Evolutionary conservation across 1,140 invertebrate genomes (phyloP), one percentile per base, ranked within the genome.

Genomic region (Pollicipes pollicipes): DNA sequence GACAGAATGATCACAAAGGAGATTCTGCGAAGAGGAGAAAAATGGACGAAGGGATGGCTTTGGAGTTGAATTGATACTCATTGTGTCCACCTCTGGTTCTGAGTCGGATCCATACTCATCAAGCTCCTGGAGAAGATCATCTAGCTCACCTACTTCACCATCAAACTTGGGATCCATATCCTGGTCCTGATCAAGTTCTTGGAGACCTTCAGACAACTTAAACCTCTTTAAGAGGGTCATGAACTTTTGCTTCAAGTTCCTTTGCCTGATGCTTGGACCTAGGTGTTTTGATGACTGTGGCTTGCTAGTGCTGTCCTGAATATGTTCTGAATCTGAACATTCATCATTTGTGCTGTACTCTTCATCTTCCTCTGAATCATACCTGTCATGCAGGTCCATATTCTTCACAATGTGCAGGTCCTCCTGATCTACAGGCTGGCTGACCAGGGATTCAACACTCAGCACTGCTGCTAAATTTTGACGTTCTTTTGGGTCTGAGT

Each of bases 191-290:
- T 88, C 86, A 78, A 89, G 79, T 45, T 77, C 79, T 70, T 80
- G 80, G 37, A 82, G 76, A 77, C 91, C 90, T 78, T 97, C 95
- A 68, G 92, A 91, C 70, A 93, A 88, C 77, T 93, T 89, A 82
- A 98, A 98, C 74, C 90, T 87, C 78, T 91, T 91, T 74, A 98
- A 80, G 71, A 98, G 81, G 30, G 94, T 91, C 69, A 97, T 92
- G 78, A 99, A 96, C 81, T 95, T 94, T 80, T 98, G 94, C 79
- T 98, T 98, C 73, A 98, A 83, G 82, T 98, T 98, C 78, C 94
- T 86, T 87, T 95, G 91, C 83, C 90, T 84, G 37, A 73, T 30
- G n/a, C 28, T 27, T 8, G 27, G 3, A 21, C 64, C 64, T 16
- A 27, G 8, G 10, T 28, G 64, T 21, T 66, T 66, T 21, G 26